Conservation (phyloP, 2,888 invertebrate species). For the Pyrrhosoma nymphula region DNA sequence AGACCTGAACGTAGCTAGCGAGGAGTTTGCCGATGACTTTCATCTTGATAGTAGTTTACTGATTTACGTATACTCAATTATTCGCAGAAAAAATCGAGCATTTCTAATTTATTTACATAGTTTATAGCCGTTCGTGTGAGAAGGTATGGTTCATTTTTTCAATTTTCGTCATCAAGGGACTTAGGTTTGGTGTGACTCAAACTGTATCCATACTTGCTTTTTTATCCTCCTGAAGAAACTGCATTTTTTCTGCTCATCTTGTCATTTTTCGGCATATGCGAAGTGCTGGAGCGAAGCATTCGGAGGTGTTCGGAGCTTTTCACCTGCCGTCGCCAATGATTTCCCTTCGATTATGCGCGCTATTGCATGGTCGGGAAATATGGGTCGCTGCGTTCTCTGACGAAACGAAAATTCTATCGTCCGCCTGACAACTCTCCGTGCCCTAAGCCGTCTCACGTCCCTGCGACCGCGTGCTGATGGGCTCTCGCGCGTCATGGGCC, state of each 20-base stretch:
- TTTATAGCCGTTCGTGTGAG: too few relatives aligned
- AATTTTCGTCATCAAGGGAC: too few relatives aligned
- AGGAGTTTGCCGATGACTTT: too few relatives aligned
- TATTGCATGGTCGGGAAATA: not conserved
- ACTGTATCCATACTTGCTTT: not conserved
- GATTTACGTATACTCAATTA: too few relatives aligned
- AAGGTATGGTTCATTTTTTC: too few relatives aligned
- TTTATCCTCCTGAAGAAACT: not conserved
- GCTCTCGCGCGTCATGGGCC: not conserved
- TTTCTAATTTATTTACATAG: too few relatives aligned
- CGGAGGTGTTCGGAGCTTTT: not conserved
- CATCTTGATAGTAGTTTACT: too few relatives aligned
- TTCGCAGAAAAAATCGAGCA: too few relatives aligned
- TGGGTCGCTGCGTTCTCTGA: not conserved
- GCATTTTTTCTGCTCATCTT: not conserved
- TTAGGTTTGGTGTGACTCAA: not conserved
- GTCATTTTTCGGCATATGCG: not conserved
- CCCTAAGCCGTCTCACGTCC: not conserved
- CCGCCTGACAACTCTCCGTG: not conserved
- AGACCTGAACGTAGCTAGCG: too few relatives aligned
- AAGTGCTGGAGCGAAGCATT: not conserved
- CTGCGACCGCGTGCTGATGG: not conserved
- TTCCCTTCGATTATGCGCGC: not conserved
- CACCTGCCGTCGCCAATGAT: not conserved
- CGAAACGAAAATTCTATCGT: not conserved